Percentiles rank a stretch among this genome's conserved stretches.
Evolutionary conservation across 2,888 invertebrate genomes (phyloP).

Genomic region (Melinaea marsaeus): DNA sequence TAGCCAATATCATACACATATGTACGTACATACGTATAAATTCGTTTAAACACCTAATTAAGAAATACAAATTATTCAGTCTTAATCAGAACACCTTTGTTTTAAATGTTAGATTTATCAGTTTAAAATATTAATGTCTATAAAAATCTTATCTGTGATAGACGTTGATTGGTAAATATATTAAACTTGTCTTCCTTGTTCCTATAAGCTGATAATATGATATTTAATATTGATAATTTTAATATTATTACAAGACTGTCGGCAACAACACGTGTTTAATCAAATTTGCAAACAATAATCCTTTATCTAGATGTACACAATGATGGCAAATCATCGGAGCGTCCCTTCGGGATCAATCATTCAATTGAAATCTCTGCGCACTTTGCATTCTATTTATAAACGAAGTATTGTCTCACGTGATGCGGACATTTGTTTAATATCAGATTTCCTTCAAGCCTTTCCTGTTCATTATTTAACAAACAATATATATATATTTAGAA

Average conservation of each 20-base stretch:
- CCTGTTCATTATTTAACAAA: not conserved
- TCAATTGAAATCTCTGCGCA: slow-evolving; percentile 45
- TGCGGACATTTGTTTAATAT: slow-evolving; percentile 3
- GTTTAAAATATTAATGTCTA: no score
- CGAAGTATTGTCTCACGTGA: slow-evolving; percentile 15
- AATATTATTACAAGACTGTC: not conserved
- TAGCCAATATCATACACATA: not conserved
- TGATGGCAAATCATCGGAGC: slow-evolving; percentile 23
- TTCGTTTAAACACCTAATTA: no score
- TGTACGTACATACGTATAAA: not conserved
- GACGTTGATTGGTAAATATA: no score
- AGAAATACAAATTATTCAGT: no score
- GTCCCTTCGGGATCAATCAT: slow-evolving; percentile 44
- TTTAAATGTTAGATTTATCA: no score
- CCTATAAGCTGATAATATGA: no score
- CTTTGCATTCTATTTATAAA: slow-evolving; percentile 26
- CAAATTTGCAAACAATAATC: slow-evolving; percentile 24
- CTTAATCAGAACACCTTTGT: no score
- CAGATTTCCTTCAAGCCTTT: slow-evolving; percentile 4
- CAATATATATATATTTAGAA: no score
- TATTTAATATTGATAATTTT: no score
- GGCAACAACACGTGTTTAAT: not conserved
- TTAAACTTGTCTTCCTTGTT: no score
- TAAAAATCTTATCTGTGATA: no score
- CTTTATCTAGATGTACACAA: slow-evolving; percentile 16